phyloP scores from a whole-genome alignment of 2,797 vertebrate genomes.

The Tokudaia tokunoshimensis region DNA sequence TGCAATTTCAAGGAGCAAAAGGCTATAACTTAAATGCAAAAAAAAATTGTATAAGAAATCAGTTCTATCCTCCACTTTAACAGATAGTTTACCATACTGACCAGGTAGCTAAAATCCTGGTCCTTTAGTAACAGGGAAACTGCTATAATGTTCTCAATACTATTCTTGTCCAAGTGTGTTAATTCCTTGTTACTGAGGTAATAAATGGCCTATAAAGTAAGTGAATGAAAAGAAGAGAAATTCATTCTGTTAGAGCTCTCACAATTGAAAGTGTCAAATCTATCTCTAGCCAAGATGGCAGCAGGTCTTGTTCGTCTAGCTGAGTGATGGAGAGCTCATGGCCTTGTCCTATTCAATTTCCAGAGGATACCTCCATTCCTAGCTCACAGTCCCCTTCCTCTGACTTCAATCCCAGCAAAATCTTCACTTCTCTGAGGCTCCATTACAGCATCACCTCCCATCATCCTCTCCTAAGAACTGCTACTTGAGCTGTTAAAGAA shows the following conservation, averaged over 20 bases:
- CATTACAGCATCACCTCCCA: fast-evolving
- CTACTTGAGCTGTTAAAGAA: background rate
- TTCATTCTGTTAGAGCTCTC: background rate
- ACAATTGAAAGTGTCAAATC: background rate
- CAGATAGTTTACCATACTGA: background rate
- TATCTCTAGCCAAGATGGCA: background rate
- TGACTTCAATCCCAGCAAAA: background rate
- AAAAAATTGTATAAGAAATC: background rate
- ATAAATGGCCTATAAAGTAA: background rate
- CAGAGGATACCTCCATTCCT: background rate
- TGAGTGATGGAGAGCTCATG: background rate
- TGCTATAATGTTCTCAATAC: background rate
- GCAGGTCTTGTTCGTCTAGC: background rate
- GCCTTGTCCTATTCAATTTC: background rate
- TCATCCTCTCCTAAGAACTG: background rate
- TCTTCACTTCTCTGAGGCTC: background rate
- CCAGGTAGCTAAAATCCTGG: background rate
- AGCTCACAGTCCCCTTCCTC: background rate
- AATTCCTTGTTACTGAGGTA: background rate
- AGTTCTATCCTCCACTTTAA: background rate
- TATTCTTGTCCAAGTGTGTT: background rate
- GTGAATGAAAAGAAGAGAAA: background rate
- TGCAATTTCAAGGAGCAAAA: background rate
- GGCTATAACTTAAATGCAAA: background rate
- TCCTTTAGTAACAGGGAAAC: background rate